Evolutionary conservation across 1,140 invertebrate species (phyloP).

Genomic region (Saccostrea echinata): DNA sequence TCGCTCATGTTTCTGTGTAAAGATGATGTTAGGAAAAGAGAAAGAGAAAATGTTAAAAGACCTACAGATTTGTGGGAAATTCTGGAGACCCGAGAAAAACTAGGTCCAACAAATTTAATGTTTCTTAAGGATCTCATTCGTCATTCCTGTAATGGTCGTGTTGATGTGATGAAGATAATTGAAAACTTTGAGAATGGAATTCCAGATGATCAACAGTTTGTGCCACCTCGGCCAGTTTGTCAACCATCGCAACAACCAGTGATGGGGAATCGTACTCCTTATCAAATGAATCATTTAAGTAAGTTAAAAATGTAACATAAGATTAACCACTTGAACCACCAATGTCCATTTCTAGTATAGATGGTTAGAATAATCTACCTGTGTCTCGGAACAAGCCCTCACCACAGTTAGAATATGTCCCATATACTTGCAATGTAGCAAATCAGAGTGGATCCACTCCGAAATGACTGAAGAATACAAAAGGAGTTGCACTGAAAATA

Average conservation of each 20-base stretch:
- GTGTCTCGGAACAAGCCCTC: too few relatives aligned
- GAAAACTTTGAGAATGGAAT: slow-evolving; percentile 53
- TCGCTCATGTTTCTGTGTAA: slow-evolving; percentile 65
- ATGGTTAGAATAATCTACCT: too few relatives aligned
- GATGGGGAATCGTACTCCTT: neutral
- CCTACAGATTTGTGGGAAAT: slow-evolving; percentile 61
- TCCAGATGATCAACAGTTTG: neutral
- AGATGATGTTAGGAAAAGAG: slow-evolving; percentile 60
- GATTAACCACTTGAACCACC: too few relatives aligned
- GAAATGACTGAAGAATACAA: too few relatives aligned
- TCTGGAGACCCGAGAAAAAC: slow-evolving; percentile 62
- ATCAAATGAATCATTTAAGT: neutral
- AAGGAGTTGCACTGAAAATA: too few relatives aligned
- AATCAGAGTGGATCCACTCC: too few relatives aligned
- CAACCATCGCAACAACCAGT: neutral
- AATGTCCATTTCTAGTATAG: too few relatives aligned
- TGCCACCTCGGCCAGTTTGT: neutral
- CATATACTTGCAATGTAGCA: too few relatives aligned
- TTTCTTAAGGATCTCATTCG: slow-evolving; percentile 61
- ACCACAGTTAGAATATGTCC: too few relatives aligned
- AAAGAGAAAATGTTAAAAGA: slow-evolving; percentile 61
- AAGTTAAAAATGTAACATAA: neutral
- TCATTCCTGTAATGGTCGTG: slow-evolving; percentile 59
- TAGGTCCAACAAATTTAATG: slow-evolving; percentile 50
- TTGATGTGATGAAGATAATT: slow-evolving; percentile 58